Evolutionary conservation across 2,797 vertebrate species (phyloP).

Genomic region (Dryobates pubescens): DNA sequence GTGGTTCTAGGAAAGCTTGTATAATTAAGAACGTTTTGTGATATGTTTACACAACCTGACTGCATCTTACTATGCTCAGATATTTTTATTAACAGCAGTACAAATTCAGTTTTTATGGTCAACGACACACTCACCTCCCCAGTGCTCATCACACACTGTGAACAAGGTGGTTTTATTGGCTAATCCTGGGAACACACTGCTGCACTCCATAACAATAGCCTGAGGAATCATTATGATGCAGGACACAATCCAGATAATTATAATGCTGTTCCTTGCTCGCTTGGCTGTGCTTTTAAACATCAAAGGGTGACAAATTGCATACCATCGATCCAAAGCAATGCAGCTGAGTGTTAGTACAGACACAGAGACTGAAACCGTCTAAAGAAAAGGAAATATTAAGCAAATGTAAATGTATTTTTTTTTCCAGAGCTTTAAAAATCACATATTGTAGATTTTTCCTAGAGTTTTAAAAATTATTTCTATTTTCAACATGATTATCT

Average conservation of each 20-base stretch:
- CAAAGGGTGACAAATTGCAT: conserved; percentile 96
- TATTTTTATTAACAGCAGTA: background rate
- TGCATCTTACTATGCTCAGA: background rate
- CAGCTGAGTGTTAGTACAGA: conserved; percentile 96
- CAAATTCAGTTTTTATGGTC: background rate
- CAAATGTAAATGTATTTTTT: background rate
- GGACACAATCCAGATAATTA: conserved; percentile 94
- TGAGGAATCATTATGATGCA: conserved; percentile 96
- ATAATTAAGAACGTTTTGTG: conserved; percentile 6
- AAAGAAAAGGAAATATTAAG: conserved; percentile 14
- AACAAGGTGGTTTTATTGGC: conserved; percentile 96
- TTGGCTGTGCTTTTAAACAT: conserved; percentile 98
- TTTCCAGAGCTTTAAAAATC: background rate
- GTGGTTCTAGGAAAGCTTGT: background rate
- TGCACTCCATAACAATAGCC: conserved; percentile 95
- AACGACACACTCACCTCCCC: conserved; percentile 86
- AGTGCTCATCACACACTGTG: conserved; percentile 94
- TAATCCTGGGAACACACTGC: conserved; percentile 89
- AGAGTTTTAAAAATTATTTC: background rate
- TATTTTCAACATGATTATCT: background rate
- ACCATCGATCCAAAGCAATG: conserved; percentile 97
- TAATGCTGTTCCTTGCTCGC: conserved; percentile 91
- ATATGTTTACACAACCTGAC: background rate
- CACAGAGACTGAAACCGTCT: conserved; percentile 97
- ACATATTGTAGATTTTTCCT: background rate